Evolutionary conservation across 1,140 invertebrate species (phyloP).

Genomic region (Bombus terrestris): DNA sequence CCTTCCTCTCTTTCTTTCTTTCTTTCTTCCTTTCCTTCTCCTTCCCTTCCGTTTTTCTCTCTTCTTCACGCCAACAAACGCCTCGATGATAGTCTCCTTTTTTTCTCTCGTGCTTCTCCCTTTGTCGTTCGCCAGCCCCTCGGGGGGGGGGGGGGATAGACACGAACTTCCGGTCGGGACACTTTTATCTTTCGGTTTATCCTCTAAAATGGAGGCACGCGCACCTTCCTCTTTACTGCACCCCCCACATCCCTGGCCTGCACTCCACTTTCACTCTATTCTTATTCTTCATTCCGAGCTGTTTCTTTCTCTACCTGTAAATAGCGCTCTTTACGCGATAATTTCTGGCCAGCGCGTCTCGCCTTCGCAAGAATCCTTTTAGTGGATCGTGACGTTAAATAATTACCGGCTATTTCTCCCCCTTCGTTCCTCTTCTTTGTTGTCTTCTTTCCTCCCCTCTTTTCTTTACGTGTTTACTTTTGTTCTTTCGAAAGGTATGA

Average conservation of each 20-base stretch:
- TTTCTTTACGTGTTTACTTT: neutral
- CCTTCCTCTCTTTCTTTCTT: neutral
- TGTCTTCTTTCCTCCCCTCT: no score
- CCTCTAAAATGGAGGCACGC: constrained; percentile 61
- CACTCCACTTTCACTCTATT: neutral
- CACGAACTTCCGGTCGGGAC: constrained; percentile 54
- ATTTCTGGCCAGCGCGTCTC: neutral
- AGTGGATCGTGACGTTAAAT: constrained; percentile 22
- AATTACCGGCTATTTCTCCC: neutral
- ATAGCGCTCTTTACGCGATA: constrained; percentile 29
- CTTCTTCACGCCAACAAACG: neutral
- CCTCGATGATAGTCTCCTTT: neutral
- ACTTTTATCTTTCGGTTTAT: constrained; percentile 62
- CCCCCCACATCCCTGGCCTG: neutral
- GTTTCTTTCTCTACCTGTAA: neutral
- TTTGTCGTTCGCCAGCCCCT: neutral
- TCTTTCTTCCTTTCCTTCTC: neutral
- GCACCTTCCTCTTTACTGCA: neutral
- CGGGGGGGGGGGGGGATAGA: neutral
- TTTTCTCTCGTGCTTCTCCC: neutral
- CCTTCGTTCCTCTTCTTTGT: no score
- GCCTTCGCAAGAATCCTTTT: constrained; percentile 3
- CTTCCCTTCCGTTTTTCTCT: neutral
- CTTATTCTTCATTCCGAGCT: neutral
- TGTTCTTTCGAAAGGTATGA: neutral